Evolutionary conservation across 2,797 vertebrate genomes (phyloP).

Genomic region (Octomys mimax): DNA sequence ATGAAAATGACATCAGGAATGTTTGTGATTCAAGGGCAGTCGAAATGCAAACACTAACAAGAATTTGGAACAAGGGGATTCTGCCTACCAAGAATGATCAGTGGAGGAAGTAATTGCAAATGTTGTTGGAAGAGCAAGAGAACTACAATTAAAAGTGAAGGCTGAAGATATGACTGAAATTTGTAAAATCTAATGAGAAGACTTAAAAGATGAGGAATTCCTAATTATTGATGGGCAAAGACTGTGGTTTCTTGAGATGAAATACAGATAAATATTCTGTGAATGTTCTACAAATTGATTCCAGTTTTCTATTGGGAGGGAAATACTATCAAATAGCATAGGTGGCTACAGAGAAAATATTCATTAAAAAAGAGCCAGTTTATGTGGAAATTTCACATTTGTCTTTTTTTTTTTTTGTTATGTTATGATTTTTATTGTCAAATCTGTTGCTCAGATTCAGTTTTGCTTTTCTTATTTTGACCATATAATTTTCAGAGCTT

Average conservation of each 20-base stretch:
- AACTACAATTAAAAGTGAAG: background rate
- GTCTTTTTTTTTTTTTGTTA: too few species aligned
- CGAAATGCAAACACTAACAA: background rate
- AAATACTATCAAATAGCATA: background rate
- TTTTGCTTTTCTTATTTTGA: background rate
- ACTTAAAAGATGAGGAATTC: background rate
- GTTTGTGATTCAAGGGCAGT: background rate
- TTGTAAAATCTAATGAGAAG: background rate
- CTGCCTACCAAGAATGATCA: too few species aligned
- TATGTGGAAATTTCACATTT: background rate
- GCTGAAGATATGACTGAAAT: background rate
- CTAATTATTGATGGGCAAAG: background rate
- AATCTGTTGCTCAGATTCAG: too few species aligned
- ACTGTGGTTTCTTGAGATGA: background rate
- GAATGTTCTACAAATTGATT: background rate
- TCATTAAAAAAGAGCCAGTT: background rate
- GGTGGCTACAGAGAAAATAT: background rate
- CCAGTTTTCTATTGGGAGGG: background rate
- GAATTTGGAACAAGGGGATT: background rate
- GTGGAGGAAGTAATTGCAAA: background rate
- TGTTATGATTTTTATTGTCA: too few species aligned
- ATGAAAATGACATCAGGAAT: background rate
- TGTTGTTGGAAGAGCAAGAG: background rate
- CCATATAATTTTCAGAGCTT: constrained; percentile 11
- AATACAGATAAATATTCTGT: background rate